A percentile compares a stretch with the other conserved stretches of the same genome.
Conservation (phyloP, 2,888 invertebrate species). For the Enoplolaimus lenunculus region DNA sequence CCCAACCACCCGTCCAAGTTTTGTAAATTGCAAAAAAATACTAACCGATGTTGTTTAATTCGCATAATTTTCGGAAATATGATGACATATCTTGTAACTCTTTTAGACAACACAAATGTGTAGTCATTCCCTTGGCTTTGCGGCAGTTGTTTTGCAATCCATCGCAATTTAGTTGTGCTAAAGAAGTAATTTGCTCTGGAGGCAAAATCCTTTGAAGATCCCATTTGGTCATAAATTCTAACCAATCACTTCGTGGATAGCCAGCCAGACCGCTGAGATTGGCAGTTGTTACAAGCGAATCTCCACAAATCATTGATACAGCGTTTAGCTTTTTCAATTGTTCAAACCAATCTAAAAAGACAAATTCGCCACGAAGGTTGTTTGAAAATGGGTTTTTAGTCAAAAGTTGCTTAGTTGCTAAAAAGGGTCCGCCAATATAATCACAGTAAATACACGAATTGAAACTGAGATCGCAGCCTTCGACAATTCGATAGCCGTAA, state of each 20-base stretch:
- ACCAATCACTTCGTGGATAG: background rate
- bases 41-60: too few relatives aligned
- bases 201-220: too few relatives aligned
- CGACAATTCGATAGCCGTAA: slow-evolving; percentile 11
- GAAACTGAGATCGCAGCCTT: slow-evolving; percentile 17
- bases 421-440: slow-evolving; percentile 12
- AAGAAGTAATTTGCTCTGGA: too few relatives aligned
- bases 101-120: slow-evolving; percentile 6
- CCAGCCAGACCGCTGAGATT: background rate
- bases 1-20: too few relatives aligned
- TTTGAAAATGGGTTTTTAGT: background rate
- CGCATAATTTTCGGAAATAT: too few relatives aligned
- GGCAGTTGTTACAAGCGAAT: background rate
- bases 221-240: slow-evolving; percentile 1
- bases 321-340: background rate
- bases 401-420: background rate
- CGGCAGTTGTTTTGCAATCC: too few relatives aligned
- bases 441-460: slow-evolving; percentile 21
- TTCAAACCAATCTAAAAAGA: slow-evolving; percentile 13
- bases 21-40: too few relatives aligned
- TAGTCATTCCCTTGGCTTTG: background rate
- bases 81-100: slow-evolving; percentile 5
- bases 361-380: background rate
- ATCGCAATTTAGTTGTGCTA: too few relatives aligned
- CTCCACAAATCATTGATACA: too few relatives aligned